Conservation (phyloP, 2,888 invertebrate species). For the Drosophila mettleri region DNA sequence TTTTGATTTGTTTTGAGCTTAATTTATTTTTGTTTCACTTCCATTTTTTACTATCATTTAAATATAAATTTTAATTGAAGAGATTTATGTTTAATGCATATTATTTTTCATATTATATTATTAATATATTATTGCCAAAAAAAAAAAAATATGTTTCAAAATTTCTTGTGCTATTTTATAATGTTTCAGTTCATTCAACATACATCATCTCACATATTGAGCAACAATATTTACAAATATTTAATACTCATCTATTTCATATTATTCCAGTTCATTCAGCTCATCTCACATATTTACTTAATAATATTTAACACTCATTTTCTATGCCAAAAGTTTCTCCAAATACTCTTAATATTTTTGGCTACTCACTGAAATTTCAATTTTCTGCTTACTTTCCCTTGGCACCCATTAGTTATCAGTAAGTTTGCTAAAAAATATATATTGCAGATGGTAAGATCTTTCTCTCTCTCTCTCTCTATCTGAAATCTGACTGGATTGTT, state of each 20-base stretch:
- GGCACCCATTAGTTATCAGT: background rate
- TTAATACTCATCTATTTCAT: background rate
- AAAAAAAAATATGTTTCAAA: too few relatives aligned
- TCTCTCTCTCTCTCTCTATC: background rate
- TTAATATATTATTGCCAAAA: too few relatives aligned
- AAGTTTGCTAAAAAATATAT: background rate
- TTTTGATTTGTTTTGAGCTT: too few relatives aligned
- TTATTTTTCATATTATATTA: too few relatives aligned
- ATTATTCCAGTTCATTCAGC: too few relatives aligned
- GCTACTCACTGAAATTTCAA: too few relatives aligned
- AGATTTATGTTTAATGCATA: background rate
- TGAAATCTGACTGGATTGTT: slow-evolving; percentile 8
- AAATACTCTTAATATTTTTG: too few relatives aligned
- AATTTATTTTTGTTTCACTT: background rate
- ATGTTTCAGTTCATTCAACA: background rate
- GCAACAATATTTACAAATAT: too few relatives aligned
- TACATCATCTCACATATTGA: too few relatives aligned
- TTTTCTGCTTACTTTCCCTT: background rate
- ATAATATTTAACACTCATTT: background rate
- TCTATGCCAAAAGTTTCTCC: background rate
- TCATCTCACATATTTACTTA: too few relatives aligned
- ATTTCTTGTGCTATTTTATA: background rate
- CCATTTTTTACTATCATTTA: too few relatives aligned
- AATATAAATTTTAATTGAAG: background rate
- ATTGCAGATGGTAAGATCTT: slow-evolving; percentile 4